A percentile compares a stretch with the other conserved stretches of the same genome.
phyloP scores from a whole-genome alignment of 1,140 invertebrate species.

The Lordiphosa mommai region DNA sequence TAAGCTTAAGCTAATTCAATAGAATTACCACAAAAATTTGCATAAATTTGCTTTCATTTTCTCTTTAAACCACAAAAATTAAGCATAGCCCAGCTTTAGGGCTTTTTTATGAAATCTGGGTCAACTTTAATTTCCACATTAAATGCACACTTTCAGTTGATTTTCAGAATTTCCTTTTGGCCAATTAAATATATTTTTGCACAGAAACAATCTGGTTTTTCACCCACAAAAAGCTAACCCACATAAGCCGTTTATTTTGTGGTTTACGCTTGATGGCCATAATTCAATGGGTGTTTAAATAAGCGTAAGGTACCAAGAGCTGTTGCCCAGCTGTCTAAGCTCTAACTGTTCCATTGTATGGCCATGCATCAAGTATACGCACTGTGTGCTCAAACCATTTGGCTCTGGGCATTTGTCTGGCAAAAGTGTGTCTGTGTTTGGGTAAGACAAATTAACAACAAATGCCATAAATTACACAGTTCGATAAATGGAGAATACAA shows the following conservation, averaged over 20 bases:
- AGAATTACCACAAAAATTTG: too few species aligned
- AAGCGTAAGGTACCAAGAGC: conserved; percentile 23
- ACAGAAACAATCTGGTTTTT: too few species aligned
- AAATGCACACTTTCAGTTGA: too few species aligned
- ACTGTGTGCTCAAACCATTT: conserved; percentile 47
- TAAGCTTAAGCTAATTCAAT: too few species aligned
- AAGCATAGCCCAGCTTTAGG: too few species aligned
- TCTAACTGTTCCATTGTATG: conserved; percentile 44
- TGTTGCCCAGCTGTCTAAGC: conserved; percentile 11
- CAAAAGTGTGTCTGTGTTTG: conserved; percentile 18
- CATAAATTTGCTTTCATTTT: too few species aligned
- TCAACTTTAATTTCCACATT: too few species aligned
- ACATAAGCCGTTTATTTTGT: conserved; percentile 47
- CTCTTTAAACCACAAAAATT: too few species aligned
- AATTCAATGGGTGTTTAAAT: conserved; percentile 55
- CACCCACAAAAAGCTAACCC: conserved; percentile 8
- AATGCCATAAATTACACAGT: conserved; percentile 68
- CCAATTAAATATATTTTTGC: too few species aligned
- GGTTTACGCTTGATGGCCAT: conserved; percentile 54
- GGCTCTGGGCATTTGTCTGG: conserved; percentile 28
- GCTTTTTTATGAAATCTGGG: too few species aligned
- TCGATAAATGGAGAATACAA: conserved; percentile 42
- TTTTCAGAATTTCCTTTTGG: too few species aligned
- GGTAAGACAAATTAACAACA: conserved; percentile 70
- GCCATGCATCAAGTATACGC: conserved; percentile 65